Evolutionary conservation across 2,888 invertebrate species (phyloP), one percentile per base, ranked within the genome.

Genomic region (Metellina segmentata): DNA sequence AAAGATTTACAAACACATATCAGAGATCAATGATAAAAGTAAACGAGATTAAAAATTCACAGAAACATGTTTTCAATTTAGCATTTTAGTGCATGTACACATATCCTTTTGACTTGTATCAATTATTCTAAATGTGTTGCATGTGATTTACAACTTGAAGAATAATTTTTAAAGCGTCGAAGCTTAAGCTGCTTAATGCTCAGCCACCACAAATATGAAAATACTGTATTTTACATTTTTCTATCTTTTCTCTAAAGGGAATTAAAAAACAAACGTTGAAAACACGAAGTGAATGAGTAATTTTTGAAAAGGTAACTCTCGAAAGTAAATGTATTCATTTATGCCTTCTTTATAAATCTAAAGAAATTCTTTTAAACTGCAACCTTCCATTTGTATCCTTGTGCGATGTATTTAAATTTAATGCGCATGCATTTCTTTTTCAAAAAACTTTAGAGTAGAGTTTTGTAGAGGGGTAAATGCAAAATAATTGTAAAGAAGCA

Each of bases 321-420:
- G 48, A 49, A 20, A 53, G 34, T 34, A 77, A 86, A 86, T 86
- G 52, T 70, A 83, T 86, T 86, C 86, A 86, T 86, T 86, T 86
- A 86, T 86, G 69, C 78, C 13, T 49, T 34, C 48, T 19, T 53
- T 16, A 13, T 52, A 7, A 48, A 61, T 61, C 61, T 53, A 48
- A 74, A 61, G 48, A 16, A 69, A 48, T 69, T 49, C 53, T 70
- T 77, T 85, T 74, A 69, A n/a, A 70, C 13, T 74, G 16, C 0
- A 19, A 53, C 16, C 72, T 51, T 51, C n/a, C 19, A 16, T 61
- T 70, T 34, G 53, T 70, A n/a, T 51, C 61, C 75, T 72, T 61
- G 16, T 20, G 49, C 20, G 52, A 70, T 78, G 69, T 51, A 78
- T 86, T 86, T 78, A 51, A 86, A 86, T 86, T 69, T 20, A 70